Evolutionary conservation across 2,113 vertebrate genomes (phyloP), one percentile per base, ranked within the genome.

Genomic region (Tursiops truncatus): DNA sequence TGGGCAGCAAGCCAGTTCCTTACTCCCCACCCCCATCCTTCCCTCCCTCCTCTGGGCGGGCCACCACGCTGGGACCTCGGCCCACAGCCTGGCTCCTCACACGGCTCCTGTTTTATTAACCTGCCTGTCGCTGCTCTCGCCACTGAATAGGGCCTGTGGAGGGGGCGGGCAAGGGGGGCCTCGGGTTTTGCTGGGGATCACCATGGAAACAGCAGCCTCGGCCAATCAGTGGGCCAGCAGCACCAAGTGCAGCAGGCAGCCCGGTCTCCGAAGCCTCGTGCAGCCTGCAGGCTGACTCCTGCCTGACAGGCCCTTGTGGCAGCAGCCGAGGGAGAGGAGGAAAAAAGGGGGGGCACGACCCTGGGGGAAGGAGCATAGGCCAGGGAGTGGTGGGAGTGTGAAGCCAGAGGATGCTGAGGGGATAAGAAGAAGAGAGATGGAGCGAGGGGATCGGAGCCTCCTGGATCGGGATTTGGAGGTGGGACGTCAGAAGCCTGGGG

Each of bases 101-200:
- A 28, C 47, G 62, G 98, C 95, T 97, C 95, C 90, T 92, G 87
- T 98, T 98, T 98, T 98, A 98, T 98, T 98, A 98, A 98, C 98
- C 97, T 97, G 98, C 96, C 92, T 97, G 97, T 97, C 96, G 96
- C 94, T 73, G 96, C 90, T 97, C 95, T 97, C 21, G 23, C 96
- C 96, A 92, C 92, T 96, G 97, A 98, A 98, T 98, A 96, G 96
- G 92, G 97, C 96, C 94, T 90, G 47, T n/a, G 93, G 83, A 38
- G 60, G 65, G 87, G 63, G 76, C 28, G 1, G 25, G 23, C 20
- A 33, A 53, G 50, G 47, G 93, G 90, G 94, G 87, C 28, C 62
- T 71, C 62, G 96, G 97, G 97, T 94, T 98, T 97, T 98, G 97
- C 96, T 38, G 36, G 47, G 44, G 36, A 98, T 98, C 97, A 92